Evolutionary conservation across 2,113 vertebrate species (phyloP), one percentile per base, ranked within the genome.

Genomic region (Apeltes quadracus): DNA sequence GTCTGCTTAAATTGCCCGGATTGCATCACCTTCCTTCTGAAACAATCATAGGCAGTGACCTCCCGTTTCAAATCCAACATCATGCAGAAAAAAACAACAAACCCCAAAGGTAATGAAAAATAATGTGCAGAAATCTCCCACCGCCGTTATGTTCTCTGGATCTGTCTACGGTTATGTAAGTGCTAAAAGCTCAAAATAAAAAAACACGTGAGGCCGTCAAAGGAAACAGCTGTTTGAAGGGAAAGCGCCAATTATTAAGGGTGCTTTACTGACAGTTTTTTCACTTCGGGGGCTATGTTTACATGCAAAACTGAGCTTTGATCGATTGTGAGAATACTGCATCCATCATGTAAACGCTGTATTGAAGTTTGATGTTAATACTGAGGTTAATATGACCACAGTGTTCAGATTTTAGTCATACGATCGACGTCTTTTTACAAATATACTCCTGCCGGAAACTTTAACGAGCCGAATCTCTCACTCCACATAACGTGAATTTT

Each of bases 221-320:
- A 69, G 43, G 56, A 82, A 84, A 72, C 79, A 46, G 76, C 73
- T 75, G 75, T 34, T 53, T 54, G 53, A 61, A 69, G 75, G 54
- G 76, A 76, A 86, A 68, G 82, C 78, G 88, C 54, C 68, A 76
- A 71, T 78, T 81, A 66, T 90, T 91, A 90, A 93, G 91, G 92
- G 92, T 79, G 81, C 82, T 84, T 85, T 75, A 78, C 80, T 76
- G 82, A 90, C 86, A 67, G 55, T 71, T 82, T 86, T 84, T 85
- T 80, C n/a, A 79, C 79, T 88, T n/a, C 58, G 54, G 18, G 25
- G 10, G 41, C 80, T 78, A 70, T 78, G 86, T 82, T 88, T 83
- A 84, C 83, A 86, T 79, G 78, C 83, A 87, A 82, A 22, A 38
- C 56, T 20, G 25, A 27, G 50, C 3, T 23, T 32, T 18, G n/a